phyloP scores from a whole-genome alignment of 2,797 vertebrate genomes.

The Meriones psammophilus region DNA sequence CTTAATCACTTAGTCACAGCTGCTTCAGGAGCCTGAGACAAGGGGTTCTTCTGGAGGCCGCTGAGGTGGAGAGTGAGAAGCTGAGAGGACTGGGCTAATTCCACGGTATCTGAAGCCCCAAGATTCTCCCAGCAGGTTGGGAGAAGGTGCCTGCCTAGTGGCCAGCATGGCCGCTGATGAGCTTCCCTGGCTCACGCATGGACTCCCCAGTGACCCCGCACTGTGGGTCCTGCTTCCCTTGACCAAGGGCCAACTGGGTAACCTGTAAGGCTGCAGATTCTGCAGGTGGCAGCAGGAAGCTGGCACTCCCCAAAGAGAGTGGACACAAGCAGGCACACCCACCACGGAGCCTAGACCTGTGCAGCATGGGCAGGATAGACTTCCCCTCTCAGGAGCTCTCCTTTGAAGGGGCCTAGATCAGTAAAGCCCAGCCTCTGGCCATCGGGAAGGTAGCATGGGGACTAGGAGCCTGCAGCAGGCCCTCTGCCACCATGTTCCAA shows the following conservation, averaged over 20 bases:
- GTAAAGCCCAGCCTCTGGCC: background rate
- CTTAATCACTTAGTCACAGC: background rate
- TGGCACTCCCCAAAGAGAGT: accelerated
- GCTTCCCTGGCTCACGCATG: background rate
- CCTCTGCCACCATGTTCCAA: background rate
- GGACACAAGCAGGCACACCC: background rate
- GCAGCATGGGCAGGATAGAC: background rate
- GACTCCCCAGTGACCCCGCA: accelerated
- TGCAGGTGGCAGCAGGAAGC: background rate
- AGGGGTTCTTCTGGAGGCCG: background rate
- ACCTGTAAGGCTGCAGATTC: background rate
- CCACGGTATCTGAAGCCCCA: background rate
- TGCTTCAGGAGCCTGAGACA: background rate
- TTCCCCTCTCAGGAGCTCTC: background rate
- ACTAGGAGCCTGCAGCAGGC: background rate
- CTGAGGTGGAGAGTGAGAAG: background rate
- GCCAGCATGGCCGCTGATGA: background rate
- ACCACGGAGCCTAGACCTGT: background rate
- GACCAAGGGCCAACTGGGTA: background rate
- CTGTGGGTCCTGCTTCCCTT: background rate
- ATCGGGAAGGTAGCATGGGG: background rate
- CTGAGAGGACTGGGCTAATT: background rate
- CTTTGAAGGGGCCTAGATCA: background rate
- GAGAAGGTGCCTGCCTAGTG: too few relatives aligned
- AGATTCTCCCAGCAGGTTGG: background rate